Conservation (phyloP, 2,113 vertebrate species). For the Ploceus nigricollis region DNA sequence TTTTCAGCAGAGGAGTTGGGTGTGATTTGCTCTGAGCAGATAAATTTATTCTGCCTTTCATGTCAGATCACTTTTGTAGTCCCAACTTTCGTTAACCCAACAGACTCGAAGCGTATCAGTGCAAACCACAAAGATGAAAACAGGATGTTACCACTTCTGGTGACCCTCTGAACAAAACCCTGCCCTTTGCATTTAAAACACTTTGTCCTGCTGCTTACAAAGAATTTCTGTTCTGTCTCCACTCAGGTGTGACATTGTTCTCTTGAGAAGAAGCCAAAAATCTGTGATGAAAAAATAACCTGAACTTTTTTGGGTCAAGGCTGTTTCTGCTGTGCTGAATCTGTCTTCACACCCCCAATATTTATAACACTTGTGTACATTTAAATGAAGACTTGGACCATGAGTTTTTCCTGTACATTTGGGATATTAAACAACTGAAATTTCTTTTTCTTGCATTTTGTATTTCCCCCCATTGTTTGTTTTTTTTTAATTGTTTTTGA, state of each 20-base stretch:
- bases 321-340: background rate
- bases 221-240: background rate
- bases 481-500: background rate
- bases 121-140: slow-evolving; percentile 4
- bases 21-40: background rate
- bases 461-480: background rate
- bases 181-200: background rate
- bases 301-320: background rate
- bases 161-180: background rate
- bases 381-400: background rate
- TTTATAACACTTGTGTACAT: background rate
- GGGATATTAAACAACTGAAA: background rate
- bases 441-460: background rate
- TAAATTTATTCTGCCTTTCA: background rate
- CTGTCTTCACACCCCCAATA: background rate
- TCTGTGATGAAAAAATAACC: background rate
- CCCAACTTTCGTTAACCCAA: background rate
- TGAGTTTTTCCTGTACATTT: background rate
- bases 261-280: background rate
- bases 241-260: background rate
- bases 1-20: background rate
- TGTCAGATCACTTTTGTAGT: background rate
- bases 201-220: background rate
- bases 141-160: background rate
- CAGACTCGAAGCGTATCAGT: rapidly evolving